A percentile compares a stretch with the other conserved stretches of the same genome.
phyloP scores from a whole-genome alignment of 2,113 vertebrate species.

The Cryptomyrus ogoouensis region DNA sequence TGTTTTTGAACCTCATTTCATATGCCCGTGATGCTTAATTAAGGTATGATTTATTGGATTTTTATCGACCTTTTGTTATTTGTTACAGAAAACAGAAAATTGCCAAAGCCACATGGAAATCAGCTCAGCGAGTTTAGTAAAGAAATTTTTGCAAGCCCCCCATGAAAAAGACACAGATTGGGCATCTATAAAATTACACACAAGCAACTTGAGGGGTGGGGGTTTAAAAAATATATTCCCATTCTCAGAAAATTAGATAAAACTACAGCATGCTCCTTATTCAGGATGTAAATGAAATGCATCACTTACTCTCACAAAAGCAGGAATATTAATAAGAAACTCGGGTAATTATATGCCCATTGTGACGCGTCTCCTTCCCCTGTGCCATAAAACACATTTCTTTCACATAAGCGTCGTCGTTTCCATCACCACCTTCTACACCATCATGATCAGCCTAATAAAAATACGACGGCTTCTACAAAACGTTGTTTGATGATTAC shows the following conservation, averaged over 20 bases:
- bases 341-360: not conserved
- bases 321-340: not conserved
- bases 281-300: not conserved
- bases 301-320: not conserved
- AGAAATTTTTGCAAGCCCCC: not conserved
- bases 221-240: not conserved
- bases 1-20: not conserved
- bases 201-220: not conserved
- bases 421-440: not conserved
- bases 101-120: not conserved
- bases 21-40: not conserved
- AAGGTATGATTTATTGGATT: not conserved
- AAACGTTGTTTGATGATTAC: not conserved
- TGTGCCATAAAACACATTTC: not conserved
- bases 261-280: not conserved
- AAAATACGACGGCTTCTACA: not conserved
- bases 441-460: not conserved
- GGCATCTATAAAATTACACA: not conserved
- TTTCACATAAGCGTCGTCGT: not conserved
- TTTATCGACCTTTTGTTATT: not conserved
- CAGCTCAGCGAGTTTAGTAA: not conserved
- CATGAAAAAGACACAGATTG: not conserved
- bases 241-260: not conserved
- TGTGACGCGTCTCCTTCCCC: not conserved
- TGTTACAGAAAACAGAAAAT: not conserved